Evolutionary conservation across 2,797 vertebrate species (phyloP), one percentile per base, ranked within the genome.

Genomic region (Enteromius radiatus): DNA sequence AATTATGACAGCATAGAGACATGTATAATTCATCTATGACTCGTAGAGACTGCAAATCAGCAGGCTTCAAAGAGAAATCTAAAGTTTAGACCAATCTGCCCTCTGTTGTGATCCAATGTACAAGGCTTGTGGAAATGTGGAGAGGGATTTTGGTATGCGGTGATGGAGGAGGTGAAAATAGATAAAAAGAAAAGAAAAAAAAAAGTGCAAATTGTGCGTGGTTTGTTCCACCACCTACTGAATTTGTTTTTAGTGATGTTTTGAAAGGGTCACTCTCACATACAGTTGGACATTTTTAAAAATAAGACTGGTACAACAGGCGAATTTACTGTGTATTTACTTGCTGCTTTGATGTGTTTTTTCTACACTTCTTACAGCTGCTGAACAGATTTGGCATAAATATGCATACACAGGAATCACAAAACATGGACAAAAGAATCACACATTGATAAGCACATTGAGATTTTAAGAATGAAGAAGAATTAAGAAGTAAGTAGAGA

Each of bases 11-110:
- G 52, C 74, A 83, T 9, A 69, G 49, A 83, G 68, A 49, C 47
- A 78, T 85, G 74, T 78, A 82, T 85, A 82, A 82, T 85, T 85
- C 56, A 85, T 78, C 49, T 15, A 43, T 33, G 21, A 82, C 68
- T 82, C 11, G 15, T 33, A 73, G 56, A 82, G 56, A 67, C 45
- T 77, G 65, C 65, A 84, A 81, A 81, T 81, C 84, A 84, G 73
- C 31, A 49, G 38, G 36, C 77, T 80, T 80, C 80, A 87, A 87
- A 84, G 76, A 80, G 64, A 76, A 84, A 82, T 68, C 64, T 49
- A n/a, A 45, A 84, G 64, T 76, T 76, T 76, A 70, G 26, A 74
- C 43, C 83, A 76, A 79, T 83, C 79, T 68, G 43, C 56, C 31
- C 19, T 61, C 79, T 76, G 71, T 63, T 81, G 64, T 85, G 75